Base-by-base conservation (phyloP, 2,797 vertebrate species). In the Rachycentron canadum region DNA sequence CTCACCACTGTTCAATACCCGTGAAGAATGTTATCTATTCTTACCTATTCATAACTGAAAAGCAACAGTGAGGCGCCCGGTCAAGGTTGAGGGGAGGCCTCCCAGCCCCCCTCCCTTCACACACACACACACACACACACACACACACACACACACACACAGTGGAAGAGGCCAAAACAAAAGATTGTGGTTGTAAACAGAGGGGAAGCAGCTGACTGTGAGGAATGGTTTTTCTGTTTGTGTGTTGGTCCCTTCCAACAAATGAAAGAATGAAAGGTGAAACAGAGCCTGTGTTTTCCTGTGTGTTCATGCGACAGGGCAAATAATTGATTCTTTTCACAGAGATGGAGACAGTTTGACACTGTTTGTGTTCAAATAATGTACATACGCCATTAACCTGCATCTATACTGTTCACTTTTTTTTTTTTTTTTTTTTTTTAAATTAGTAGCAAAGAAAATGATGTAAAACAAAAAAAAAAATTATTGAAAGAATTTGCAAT, bases 11-110 rank as follows among this genome's bases (percentile, higher is more conserved):
- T 71, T 85, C 88, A 89, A 78, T 66, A 81, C 75, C 82, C 83
- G 0, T 55, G 60, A 90, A 81, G 88, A 91, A 91, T 91, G 87
- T 81, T 79, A 87, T 91, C 86, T 76, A 55, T 88, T 90, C 83
- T 84, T 81, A 86, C 88, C 83, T 90, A 76, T 91, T 91, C 85
- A 92, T 84, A 90, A 86, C 71, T 82, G 85, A 80, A 78, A 79
- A 72, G 86, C 81, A 45, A 73, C 28, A 26, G 69, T 14, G 83
- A 84, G 85, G 82, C 68, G 21, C 76, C 76, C 52, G 36, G 88
- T 90, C 92, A 93, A 92, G 92, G 91, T 89, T 92, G 89, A 91
- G 82, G 73, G 63, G 73, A 59, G 73, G 5, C 43, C 69, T 53
- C 66, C 72, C 38, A 47, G 52, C 36, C 32, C n/a, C 14, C 16